These are phyloP conservation scores for Trachelus stipa DNA, from an alignment of 2,888 invertebrate species.

Conservation along the genomic window DNA sequence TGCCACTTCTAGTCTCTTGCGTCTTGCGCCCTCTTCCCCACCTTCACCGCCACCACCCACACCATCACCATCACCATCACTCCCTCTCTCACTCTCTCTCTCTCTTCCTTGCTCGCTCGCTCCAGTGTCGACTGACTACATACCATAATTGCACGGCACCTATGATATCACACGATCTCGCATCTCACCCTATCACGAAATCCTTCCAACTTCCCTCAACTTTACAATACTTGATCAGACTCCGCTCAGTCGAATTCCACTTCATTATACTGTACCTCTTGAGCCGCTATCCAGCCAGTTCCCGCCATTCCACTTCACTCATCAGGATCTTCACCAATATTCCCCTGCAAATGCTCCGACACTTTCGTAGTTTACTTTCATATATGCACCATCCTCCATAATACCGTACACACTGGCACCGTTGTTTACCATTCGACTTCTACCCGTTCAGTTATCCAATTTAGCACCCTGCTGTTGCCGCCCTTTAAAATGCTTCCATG, in stretches of 20 bases:
- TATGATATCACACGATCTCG: neutral
- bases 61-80: neutral
- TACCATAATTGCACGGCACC: neutral
- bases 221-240: neutral
- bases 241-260: slow-evolving; percentile 6
- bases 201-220: neutral
- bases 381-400: neutral
- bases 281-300: neutral
- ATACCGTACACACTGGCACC: neutral
- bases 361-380: neutral
- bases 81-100: neutral
- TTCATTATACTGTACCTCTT: neutral
- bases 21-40: neutral
- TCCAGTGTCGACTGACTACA: neutral
- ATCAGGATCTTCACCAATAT: neutral
- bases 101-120: neutral
- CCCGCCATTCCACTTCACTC: neutral
- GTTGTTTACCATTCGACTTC: neutral
- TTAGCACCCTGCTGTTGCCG: neutral
- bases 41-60: neutral
- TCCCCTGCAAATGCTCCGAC: neutral
- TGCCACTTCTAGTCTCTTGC: slow-evolving; percentile 45
- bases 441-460: neutral
- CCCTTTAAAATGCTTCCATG: neutral
- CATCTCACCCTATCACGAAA: neutral